A percentile compares a stretch with the other conserved stretches of the same genome.
phyloP scores from a whole-genome alignment of 2,797 vertebrate species.

The Anisognathus igniventris region DNA sequence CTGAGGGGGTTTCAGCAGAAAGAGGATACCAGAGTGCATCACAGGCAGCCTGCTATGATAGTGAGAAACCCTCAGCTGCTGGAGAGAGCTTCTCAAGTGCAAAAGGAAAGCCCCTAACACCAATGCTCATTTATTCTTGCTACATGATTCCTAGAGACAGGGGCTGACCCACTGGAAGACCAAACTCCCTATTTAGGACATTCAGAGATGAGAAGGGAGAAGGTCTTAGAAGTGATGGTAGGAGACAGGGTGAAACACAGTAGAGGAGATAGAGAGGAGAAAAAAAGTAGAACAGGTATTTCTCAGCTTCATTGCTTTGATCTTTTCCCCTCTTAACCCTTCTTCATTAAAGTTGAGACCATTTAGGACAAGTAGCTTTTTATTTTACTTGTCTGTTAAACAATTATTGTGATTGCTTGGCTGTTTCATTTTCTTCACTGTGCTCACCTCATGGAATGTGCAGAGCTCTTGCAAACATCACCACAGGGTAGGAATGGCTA shows the following conservation, averaged over 20 bases:
- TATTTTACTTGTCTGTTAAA: neutral
- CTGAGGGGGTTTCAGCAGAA: neutral
- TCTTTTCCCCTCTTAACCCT: neutral
- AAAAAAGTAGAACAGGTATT: neutral
- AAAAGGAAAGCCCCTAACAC: neutral
- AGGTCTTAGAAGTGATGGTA: neutral
- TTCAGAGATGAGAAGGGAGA: neutral
- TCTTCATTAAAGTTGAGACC: neutral
- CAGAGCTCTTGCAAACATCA: neutral
- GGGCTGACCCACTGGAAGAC: neutral
- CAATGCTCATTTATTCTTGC: neutral
- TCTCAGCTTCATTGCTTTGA: neutral
- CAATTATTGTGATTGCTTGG: neutral
- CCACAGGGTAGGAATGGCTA: neutral
- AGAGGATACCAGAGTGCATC: neutral
- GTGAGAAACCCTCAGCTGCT: neutral
- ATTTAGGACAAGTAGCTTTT: neutral
- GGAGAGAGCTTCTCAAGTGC: neutral
- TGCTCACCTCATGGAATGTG: neutral
- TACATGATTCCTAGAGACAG: neutral
- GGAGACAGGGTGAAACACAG: neutral
- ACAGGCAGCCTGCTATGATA: neutral
- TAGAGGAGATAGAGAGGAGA: neutral
- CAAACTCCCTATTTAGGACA: neutral
- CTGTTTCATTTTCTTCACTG: neutral